Base-by-base conservation (phyloP, 2,113 vertebrate genomes). In the Stercorarius parasiticus region DNA sequence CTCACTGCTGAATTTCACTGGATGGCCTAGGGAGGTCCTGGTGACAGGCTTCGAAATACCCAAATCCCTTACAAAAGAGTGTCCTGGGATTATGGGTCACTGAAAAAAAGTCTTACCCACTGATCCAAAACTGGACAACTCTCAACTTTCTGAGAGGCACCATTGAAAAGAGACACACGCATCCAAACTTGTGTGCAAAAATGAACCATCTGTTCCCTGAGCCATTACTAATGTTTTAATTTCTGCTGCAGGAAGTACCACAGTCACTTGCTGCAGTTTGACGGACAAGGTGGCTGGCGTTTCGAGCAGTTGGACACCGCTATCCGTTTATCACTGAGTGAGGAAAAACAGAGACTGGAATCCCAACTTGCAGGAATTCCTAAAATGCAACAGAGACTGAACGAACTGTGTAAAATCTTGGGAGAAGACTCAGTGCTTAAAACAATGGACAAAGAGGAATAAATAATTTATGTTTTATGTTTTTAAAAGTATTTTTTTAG, bases 301-400 rank as follows among this genome's bases (percentile, higher is more conserved):
- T 99, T 99, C 25, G 99, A 99, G 98, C 99, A 99, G 95, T 78
- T 99, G 98, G 99, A 99, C 97, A 99, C 98, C 3, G 99, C 99
- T 22, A 99, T 99, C 29, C 99, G 99, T 52, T 98, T 99, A 90
- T 98, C 99, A 20, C 91, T 99, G 92, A 99, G 99, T 34, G 99
- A 99, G 97, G 99, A 99, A 96, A 99, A 99, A 91, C 99, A 99
- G 97, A 99, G 99, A 82, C 98, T 99, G 58, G 99, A 99, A 98
- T 97, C 99, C 53, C 99, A 99, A 82, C 99, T 99, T 69, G 99
- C 99, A 43, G 99, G 99, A 91, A 98, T 99, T 96, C 99, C 99
- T 93, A 98, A 99, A 98, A 99, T 99, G 99, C 99, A 99, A 92
- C 98, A 98, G 93, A 99, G 99, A 97, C 99, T 99, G 90, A 99